Conservation (phyloP, 2,888 invertebrate species). For the Zele albiditarsus region DNA sequence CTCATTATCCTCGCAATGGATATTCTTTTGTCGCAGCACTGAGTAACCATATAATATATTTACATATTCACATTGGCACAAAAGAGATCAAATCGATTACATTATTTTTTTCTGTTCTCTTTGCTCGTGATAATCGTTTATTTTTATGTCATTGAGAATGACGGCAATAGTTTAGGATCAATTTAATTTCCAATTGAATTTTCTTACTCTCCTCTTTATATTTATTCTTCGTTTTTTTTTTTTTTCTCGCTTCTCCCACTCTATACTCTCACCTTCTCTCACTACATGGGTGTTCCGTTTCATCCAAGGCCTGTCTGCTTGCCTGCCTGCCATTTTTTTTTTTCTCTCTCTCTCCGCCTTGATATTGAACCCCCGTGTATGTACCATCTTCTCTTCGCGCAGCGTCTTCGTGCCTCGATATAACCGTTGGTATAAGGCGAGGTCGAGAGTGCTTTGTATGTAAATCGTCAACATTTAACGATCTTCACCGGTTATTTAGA, state of each 20-base stretch:
- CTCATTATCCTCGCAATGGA: constrained; percentile 13
- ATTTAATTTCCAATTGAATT: constrained; percentile 19
- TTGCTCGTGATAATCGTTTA: constrained; percentile 3
- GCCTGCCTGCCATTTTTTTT: neutral
- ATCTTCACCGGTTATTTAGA: constrained; percentile 60
- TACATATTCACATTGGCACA: neutral
- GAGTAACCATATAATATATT: neutral
- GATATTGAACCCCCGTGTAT: constrained; percentile 7
- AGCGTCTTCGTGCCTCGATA: constrained; percentile 22
- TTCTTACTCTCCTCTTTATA: neutral
- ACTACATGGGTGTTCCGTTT: constrained; percentile 16
- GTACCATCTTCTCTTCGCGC: constrained; percentile 5
- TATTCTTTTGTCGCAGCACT: neutral
- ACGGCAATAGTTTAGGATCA: constrained; percentile 17
- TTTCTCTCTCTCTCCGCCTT: constrained; percentile 1
- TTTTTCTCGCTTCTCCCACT: neutral
- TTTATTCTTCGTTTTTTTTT: constrained; percentile 7
- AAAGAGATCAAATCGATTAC: constrained; percentile 13
- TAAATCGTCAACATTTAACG: constrained; percentile 61
- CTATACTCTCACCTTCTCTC: neutral
- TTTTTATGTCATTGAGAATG: constrained; percentile 20
- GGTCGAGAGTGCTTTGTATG: constrained; percentile 60
- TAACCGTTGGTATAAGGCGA: constrained; percentile 38
- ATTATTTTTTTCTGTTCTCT: constrained; percentile 16
- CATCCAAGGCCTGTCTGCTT: constrained; percentile 2